Evolutionary conservation across 2,797 vertebrate species (phyloP).

Genomic region (Halcyon chelicuti): DNA sequence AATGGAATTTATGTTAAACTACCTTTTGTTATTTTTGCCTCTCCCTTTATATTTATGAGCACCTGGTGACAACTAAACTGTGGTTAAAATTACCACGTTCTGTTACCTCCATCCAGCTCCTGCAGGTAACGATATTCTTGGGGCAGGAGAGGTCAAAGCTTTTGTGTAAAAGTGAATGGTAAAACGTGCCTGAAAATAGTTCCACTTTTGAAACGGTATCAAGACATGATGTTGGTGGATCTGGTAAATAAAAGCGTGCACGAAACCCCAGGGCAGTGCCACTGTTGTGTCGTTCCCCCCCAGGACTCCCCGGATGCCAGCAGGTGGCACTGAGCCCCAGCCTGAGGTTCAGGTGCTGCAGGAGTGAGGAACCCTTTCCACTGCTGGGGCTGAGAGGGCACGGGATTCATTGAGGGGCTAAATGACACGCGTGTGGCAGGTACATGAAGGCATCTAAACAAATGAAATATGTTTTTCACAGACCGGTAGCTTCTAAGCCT

Average conservation of each 20-base stretch:
- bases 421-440: slow-evolving; percentile 2
- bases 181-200: not conserved
- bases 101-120: not conserved
- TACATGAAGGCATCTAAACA: slow-evolving; percentile 31
- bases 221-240: not conserved
- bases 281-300: accelerated
- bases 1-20: not conserved
- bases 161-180: not conserved
- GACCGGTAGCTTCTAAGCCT: slow-evolving; percentile 1
- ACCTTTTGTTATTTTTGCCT: not conserved
- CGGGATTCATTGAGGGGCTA: not conserved
- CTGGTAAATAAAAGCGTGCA: not conserved
- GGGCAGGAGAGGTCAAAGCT: not conserved
- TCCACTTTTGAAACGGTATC: not conserved
- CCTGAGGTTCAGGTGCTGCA: not conserved
- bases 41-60: not conserved
- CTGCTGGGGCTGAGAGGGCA: not conserved
- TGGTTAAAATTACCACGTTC: not conserved
- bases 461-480: slow-evolving; percentile 37
- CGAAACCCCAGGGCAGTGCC: not conserved
- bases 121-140: not conserved
- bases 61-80: not conserved
- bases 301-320: slow-evolving; percentile 4
- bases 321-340: slow-evolving; percentile 66
- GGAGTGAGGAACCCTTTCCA: not conserved